phyloP scores from a whole-genome alignment of 2,888 invertebrate genomes.

The Lampropteryx suffumata region DNA sequence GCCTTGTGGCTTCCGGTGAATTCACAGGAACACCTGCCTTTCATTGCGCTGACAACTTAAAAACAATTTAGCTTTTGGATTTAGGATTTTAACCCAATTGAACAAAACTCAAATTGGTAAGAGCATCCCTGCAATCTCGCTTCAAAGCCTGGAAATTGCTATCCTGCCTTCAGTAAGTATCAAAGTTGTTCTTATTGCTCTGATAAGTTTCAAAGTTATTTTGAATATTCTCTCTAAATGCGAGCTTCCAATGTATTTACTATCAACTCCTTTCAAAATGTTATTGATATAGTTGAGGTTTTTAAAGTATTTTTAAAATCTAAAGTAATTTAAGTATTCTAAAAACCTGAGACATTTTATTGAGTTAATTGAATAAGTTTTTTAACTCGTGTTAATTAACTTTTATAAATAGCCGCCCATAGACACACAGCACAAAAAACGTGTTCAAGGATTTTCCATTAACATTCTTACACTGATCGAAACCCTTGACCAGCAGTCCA shows the following conservation, averaged over 20 bases:
- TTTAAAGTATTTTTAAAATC: not conserved
- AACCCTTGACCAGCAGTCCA: conserved; percentile 25
- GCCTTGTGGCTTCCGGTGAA: conserved; percentile 59
- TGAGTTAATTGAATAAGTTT: conserved; percentile 10
- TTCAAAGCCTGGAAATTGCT: no score
- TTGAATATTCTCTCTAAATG: not conserved
- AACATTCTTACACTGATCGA: conserved; percentile 33
- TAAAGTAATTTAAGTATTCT: not conserved
- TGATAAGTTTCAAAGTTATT: not conserved
- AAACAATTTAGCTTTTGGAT: not conserved
- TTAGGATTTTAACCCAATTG: not conserved
- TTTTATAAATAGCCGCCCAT: conserved; percentile 17
- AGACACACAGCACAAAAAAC: conserved; percentile 19
- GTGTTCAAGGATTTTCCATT: conserved; percentile 33
- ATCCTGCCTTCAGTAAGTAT: conserved; percentile 8
- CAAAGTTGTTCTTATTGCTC: not conserved
- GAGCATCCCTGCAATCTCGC: not conserved
- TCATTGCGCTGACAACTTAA: conserved; percentile 24
- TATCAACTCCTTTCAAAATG: no score
- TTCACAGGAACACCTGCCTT: conserved; percentile 57
- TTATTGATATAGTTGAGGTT: no score
- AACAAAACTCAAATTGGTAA: conserved; percentile 6
- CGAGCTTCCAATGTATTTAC: not conserved
- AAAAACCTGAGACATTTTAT: not conserved
- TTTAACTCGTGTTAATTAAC: conserved; percentile 19